phyloP scores from a whole-genome alignment of 2,888 invertebrate genomes.

The Phaedon cochleariae region DNA sequence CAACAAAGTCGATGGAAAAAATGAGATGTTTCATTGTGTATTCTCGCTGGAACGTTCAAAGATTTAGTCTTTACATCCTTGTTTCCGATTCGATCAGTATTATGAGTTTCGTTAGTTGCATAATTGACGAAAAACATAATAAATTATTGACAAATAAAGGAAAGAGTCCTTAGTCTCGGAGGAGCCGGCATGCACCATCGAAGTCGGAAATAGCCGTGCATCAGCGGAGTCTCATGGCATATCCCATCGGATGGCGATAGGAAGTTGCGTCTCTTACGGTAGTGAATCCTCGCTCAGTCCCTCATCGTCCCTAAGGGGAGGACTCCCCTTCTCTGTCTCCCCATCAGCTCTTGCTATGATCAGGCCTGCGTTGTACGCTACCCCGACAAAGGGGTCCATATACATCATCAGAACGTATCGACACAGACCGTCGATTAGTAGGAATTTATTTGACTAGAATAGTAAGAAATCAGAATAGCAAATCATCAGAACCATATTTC shows the following conservation, averaged over 20 bases:
- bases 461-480: no score
- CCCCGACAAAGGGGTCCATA: no score
- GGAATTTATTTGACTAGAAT: no score
- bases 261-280: slow-evolving; percentile 34
- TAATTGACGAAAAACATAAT: slow-evolving; percentile 1
- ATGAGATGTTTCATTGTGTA: no score
- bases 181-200: background rate
- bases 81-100: background rate
- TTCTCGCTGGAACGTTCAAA: no score
- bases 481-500: no score
- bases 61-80: no score
- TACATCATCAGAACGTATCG: no score
- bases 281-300: slow-evolving; percentile 22
- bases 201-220: slow-evolving; percentile 20
- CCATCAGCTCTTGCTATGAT: slow-evolving; percentile 54
- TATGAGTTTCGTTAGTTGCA: background rate
- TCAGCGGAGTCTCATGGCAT: slow-evolving; percentile 22
- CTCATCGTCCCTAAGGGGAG: slow-evolving; percentile 19
- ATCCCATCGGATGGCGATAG: slow-evolving; percentile 34
- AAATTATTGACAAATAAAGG: background rate
- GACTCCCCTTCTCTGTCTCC: slow-evolving; percentile 18
- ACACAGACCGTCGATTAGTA: no score
- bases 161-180: background rate
- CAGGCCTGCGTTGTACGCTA: no score
- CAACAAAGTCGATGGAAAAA: no score